Base-by-base conservation (phyloP, 2,113 vertebrate genomes). In the Hiodon tergisus region DNA sequence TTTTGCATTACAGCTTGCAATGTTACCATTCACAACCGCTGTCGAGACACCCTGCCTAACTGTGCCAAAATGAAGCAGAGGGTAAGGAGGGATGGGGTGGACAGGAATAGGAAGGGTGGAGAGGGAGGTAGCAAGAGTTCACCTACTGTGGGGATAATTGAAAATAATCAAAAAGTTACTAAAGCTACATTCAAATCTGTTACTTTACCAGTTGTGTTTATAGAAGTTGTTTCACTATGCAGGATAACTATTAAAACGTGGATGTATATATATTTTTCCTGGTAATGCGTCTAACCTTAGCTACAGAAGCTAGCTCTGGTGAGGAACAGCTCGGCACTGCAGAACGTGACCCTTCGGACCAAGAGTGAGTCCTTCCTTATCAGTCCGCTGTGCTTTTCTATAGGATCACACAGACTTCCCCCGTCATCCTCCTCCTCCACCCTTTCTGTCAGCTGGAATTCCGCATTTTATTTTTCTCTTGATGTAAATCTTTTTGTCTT, bases 11-110 rank as follows among this genome's bases (percentile, higher is more conserved):
- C 87, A 98, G 96, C 93, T 69, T 98, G 96, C 86, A 97, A 90
- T 2, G 94, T 95, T 78, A 97, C 94, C 68, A 97, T 98, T 83
- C 96, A 98, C 90, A 98, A 97, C 88, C 94, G 95, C 84, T 98
- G 96, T 86, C 91, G 95, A 87, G 96, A 98, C 82, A 85, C 94
- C 0, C 88, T 97, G 71, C 92, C 94, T 79, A 95, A 94, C 92
- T 98, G 96, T 73, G 91, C 90, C 86, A 98, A 97, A 87, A 93
- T 97, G 89, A 98, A 97, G 83, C 95, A 97, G 84, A 93, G 93
- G 93, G 95, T 98, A 89, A 92, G 92, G 72, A 0, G 46, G 17
- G 16, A 65, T 8, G 10, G 9, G 6, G 6, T 16, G 46, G 8
- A 11, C 1, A 6, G 3, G 46, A 50, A 53, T 2, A 50, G 6